phyloP scores from a whole-genome alignment of 2,113 vertebrate species.

The Caranx ignobilis region DNA sequence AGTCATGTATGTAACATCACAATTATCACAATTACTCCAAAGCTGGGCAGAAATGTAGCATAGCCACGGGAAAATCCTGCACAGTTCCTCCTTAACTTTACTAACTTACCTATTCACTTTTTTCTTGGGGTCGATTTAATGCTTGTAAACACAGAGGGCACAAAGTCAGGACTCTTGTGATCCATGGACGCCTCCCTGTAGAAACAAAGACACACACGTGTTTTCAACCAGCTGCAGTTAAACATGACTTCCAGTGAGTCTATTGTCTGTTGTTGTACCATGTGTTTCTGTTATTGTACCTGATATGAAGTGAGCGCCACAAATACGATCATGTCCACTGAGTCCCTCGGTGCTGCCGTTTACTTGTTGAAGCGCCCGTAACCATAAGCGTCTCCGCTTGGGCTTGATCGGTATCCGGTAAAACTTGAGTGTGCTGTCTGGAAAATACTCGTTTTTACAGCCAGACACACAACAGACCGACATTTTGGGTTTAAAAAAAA shows the following conservation, averaged over 20 bases:
- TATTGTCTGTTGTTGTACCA: neutral
- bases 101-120: slow-evolving; percentile 31
- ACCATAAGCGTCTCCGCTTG: slow-evolving; percentile 57
- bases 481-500: slow-evolving; percentile 44
- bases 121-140: neutral
- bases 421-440: slow-evolving; percentile 7
- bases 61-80: too few species aligned
- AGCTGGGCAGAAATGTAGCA: too few species aligned
- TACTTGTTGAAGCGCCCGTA: slow-evolving; percentile 25
- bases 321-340: slow-evolving; percentile 20
- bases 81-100: too few species aligned
- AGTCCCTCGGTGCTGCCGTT: slow-evolving; percentile 28
- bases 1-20: too few species aligned
- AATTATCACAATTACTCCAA: too few species aligned
- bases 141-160: slow-evolving; percentile 63
- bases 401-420: slow-evolving; percentile 52
- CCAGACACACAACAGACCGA: slow-evolving; percentile 52
- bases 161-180: slow-evolving; percentile 53
- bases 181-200: slow-evolving; percentile 54
- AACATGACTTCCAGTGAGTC: too few species aligned
- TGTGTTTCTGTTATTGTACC: slow-evolving; percentile 23
- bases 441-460: slow-evolving; percentile 30
- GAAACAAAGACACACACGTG: neutral
- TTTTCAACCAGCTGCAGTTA: neutral
- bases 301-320: slow-evolving; percentile 72